Evolutionary conservation across 2,797 vertebrate species (phyloP).

Genomic region (Anas acuta): DNA sequence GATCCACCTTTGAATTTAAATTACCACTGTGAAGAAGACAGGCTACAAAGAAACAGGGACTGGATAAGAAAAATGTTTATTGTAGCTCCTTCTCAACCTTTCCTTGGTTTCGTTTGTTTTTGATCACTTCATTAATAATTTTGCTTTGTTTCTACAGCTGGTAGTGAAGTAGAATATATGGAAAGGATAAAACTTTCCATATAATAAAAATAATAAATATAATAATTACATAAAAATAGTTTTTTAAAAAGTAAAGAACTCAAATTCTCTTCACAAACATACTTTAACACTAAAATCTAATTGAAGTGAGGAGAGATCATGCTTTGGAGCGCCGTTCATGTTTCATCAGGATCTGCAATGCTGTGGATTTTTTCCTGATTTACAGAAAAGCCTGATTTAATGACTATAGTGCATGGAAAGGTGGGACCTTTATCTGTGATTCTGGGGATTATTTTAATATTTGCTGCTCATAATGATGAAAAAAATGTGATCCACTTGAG

Average conservation of each 20-base stretch:
- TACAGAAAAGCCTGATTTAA: not conserved
- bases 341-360: not conserved
- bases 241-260: not conserved
- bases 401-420: not conserved
- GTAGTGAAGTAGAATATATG: not conserved
- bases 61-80: not conserved
- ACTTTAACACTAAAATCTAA: not conserved
- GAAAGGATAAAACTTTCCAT: not conserved
- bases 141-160: not conserved
- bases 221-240: not conserved
- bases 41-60: not conserved
- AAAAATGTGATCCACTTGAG: not conserved
- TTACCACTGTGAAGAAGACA: not conserved
- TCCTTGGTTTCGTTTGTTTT: not conserved
- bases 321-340: not conserved
- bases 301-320: not conserved
- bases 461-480: not conserved
- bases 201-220: too few species aligned
- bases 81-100: not conserved
- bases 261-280: not conserved
- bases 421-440: rapidly evolving
- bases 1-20: not conserved
- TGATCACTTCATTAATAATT: not conserved
- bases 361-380: not conserved
- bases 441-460: not conserved